A percentile compares a stretch with the other conserved stretches of the same genome.
phyloP scores from a whole-genome alignment of 2,888 invertebrate genomes.

The Drymonia ruficornis region DNA sequence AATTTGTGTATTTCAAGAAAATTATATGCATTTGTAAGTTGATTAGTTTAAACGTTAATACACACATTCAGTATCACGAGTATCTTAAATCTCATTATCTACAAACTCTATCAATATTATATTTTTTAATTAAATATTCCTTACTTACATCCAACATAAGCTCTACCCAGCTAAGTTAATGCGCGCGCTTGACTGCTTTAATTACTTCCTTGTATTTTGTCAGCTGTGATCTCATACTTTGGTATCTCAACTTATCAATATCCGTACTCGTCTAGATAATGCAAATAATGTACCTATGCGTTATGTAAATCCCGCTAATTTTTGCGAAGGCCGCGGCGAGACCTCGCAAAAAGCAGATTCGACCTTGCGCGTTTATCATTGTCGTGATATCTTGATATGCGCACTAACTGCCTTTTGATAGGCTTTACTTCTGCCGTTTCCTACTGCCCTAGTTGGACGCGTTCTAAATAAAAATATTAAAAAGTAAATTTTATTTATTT shows the following conservation, averaged over 20 bases:
- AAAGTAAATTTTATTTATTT: conserved; percentile 18
- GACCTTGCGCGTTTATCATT: conserved; percentile 76
- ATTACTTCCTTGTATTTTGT: conserved; percentile 59
- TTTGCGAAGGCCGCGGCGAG: conserved; percentile 69
- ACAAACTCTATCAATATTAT: no score
- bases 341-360: conserved; percentile 75
- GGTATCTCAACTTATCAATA: conserved; percentile 61
- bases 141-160: no score
- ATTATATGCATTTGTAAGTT: no score
- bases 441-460: conserved; percentile 51
- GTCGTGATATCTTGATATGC: conserved; percentile 73
- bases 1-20: no score
- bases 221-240: conserved; percentile 54
- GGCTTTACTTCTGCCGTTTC: conserved; percentile 59
- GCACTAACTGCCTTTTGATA: conserved; percentile 65
- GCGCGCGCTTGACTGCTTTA: conserved; percentile 13
- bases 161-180: background rate
- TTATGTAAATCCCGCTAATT: conserved; percentile 80
- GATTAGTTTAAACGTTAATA: no score
- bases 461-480: conserved; percentile 17
- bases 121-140: no score
- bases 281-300: conserved; percentile 56
- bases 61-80: no score
- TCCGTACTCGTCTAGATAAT: conserved; percentile 53
- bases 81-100: no score